Evolutionary conservation across 1,140 invertebrate species (phyloP), one percentile per base, ranked within the genome.

Genomic region (Sycobia sp.): DNA sequence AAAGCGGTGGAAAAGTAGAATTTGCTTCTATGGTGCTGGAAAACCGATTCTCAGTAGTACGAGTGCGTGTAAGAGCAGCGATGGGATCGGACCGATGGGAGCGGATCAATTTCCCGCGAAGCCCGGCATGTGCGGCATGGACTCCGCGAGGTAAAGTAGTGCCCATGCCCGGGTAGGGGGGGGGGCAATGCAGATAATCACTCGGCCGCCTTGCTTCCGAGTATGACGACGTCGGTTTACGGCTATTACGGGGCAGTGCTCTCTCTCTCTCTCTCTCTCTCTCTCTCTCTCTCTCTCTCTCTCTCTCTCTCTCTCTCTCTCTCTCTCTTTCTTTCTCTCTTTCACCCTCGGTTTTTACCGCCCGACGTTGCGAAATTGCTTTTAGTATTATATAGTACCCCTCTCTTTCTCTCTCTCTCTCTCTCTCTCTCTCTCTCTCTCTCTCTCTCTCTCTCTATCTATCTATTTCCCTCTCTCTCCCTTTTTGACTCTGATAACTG

Each of bases 61-160:
- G 43, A 69, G 56, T 39, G 25, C 69, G 59, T 61, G 65, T 59
- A 62, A 29, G 47, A 61, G 39, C 22, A 4, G 50, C 23, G 49
- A n/a, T 46, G 34, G 8, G n/a, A 44, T 2, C 39, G 25, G 50
- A 44, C 38, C 49, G 36, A 25, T 54, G 9, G 11, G 16, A 1
- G 34, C 2, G 16, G 25, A 18, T 62, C 36, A 22, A 14, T 44
- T 10, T 32, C 16, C n/a, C n/a, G n/a, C n/a, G n/a, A n/a, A n/a
- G n/a, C n/a, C n/a, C n/a, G n/a, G n/a, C n/a, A n/a, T n/a, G n/a
- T n/a, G n/a, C n/a, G n/a, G n/a, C n/a, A n/a, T n/a, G n/a, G n/a
- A n/a, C n/a, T n/a, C n/a, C n/a, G n/a, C n/a, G n/a, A n/a, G n/a
- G n/a, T n/a, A n/a, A n/a, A n/a, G n/a, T n/a, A n/a, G n/a, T n/a